Percentiles rank a stretch among this genome's conserved stretches.
These are phyloP conservation scores for Silurus aristotelis DNA, from an alignment of 2,797 vertebrate genomes.

Conservation along the genomic window DNA sequence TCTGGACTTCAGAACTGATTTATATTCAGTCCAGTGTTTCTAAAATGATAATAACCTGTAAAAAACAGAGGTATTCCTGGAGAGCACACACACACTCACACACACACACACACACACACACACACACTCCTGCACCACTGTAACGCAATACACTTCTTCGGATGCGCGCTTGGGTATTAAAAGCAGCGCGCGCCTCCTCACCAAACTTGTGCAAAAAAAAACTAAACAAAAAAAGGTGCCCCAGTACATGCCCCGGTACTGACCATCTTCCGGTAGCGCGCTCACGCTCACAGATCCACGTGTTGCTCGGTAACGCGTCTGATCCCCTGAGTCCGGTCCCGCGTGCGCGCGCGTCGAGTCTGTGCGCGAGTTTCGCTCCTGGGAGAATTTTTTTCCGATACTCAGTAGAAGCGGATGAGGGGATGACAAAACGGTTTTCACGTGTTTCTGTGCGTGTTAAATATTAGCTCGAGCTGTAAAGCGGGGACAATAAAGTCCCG, in stretches of 20 bases:
- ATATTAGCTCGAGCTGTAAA: slow-evolving; percentile 74
- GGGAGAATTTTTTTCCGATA: background rate
- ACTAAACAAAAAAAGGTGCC: background rate
- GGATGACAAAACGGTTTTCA: background rate
- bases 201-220: background rate
- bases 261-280: slow-evolving; percentile 31
- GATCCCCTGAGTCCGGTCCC: slow-evolving; percentile 16
- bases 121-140: background rate
- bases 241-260: slow-evolving; percentile 15
- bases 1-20: background rate
- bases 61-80: background rate
- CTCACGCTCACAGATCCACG: background rate
- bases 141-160: background rate
- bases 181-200: background rate
- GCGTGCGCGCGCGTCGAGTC: slow-evolving; percentile 1
- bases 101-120: slow-evolving; percentile 1
- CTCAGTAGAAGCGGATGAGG: background rate
- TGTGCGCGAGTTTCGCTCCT: slow-evolving; percentile 8
- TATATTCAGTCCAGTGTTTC: background rate
- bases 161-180: slow-evolving; percentile 16
- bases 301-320: background rate
- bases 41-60: background rate
- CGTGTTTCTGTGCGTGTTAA: slow-evolving; percentile 62
- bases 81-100: background rate
- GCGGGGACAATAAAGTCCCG: slow-evolving; percentile 59